A percentile compares a stretch with the other conserved stretches of the same genome.
Evolutionary conservation across 2,888 invertebrate species (phyloP).

Genomic region (Lymantria dispar): DNA sequence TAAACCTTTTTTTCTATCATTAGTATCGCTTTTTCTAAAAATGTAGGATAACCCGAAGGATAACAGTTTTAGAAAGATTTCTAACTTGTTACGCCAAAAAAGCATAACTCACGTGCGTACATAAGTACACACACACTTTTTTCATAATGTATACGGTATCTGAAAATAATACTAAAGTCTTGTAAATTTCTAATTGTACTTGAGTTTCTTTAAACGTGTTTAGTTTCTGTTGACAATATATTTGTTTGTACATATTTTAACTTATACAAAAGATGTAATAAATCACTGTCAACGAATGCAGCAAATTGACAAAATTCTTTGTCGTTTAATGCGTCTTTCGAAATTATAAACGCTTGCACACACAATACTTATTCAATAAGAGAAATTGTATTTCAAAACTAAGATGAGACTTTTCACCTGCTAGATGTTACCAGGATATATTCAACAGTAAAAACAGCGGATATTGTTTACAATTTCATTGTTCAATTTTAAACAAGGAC

Average conservation of each 20-base stretch:
- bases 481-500: conserved; percentile 44
- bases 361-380: conserved; percentile 50
- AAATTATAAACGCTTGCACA: conserved; percentile 49
- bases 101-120: too few species aligned
- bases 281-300: conserved; percentile 65
- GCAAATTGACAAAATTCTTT: conserved; percentile 56
- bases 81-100: too few species aligned
- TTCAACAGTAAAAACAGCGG: conserved; percentile 55
- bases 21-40: too few species aligned
- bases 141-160: too few species aligned
- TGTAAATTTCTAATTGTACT: conserved; percentile 24
- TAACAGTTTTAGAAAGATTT: too few species aligned
- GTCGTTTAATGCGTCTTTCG: conserved; percentile 30
- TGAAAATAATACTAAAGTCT: background rate
- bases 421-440: conserved; percentile 57
- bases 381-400: conserved; percentile 43
- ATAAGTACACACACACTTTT: too few species aligned
- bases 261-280: conserved; percentile 52
- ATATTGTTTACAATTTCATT: conserved; percentile 56
- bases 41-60: too few species aligned
- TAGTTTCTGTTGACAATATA: conserved; percentile 16
- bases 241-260: conserved; percentile 34
- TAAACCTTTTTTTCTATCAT: too few species aligned
- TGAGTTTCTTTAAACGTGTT: conserved; percentile 21
- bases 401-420: conserved; percentile 49